Percentiles rank a stretch among this genome's conserved stretches.
phyloP scores from a whole-genome alignment of 2,113 vertebrate genomes.

The Ginglymostoma cirratum region DNA sequence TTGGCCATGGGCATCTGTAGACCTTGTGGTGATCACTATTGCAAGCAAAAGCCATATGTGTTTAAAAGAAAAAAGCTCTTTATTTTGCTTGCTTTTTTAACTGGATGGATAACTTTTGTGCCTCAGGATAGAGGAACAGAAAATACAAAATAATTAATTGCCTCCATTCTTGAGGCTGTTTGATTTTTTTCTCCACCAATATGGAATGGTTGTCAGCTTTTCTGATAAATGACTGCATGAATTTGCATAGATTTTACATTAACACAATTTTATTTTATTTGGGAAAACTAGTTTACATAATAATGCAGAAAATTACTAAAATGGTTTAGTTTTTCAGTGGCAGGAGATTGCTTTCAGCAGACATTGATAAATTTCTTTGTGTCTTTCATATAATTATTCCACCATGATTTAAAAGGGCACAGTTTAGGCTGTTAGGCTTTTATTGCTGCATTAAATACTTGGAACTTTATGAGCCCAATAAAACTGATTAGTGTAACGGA shows the following conservation, averaged over 20 bases:
- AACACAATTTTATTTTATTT: slow-evolving; percentile 82
- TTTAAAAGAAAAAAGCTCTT: slow-evolving; percentile 65
- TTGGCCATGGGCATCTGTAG: slow-evolving; percentile 73
- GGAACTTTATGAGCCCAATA: slow-evolving; percentile 37
- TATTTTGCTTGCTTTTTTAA: slow-evolving; percentile 74
- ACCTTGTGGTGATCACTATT: slow-evolving; percentile 71
- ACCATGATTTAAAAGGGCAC: slow-evolving; percentile 36
- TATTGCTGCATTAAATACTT: slow-evolving; percentile 42
- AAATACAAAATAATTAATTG: slow-evolving; percentile 90
- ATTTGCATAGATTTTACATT: slow-evolving; percentile 98
- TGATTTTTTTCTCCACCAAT: slow-evolving; percentile 74
- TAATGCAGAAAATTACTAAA: slow-evolving; percentile 63
- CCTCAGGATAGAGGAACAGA: slow-evolving; percentile 72
- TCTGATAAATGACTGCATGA: slow-evolving; percentile 90
- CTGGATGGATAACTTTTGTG: slow-evolving; percentile 75
- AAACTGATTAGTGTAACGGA: slow-evolving; percentile 17
- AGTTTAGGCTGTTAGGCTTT: slow-evolving; percentile 38
- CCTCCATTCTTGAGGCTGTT: slow-evolving; percentile 76
- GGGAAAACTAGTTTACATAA: slow-evolving; percentile 75
- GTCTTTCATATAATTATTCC: slow-evolving; percentile 39
- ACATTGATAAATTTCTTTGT: slow-evolving; percentile 37
- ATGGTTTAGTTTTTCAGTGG: slow-evolving; percentile 54
- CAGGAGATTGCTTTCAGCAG: slow-evolving; percentile 38
- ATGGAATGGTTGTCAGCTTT: slow-evolving; percentile 91
- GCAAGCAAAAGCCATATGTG: slow-evolving; percentile 76